Conservation (phyloP, 2,797 vertebrate genomes). For the Otolemur crassicaudatus region DNA sequence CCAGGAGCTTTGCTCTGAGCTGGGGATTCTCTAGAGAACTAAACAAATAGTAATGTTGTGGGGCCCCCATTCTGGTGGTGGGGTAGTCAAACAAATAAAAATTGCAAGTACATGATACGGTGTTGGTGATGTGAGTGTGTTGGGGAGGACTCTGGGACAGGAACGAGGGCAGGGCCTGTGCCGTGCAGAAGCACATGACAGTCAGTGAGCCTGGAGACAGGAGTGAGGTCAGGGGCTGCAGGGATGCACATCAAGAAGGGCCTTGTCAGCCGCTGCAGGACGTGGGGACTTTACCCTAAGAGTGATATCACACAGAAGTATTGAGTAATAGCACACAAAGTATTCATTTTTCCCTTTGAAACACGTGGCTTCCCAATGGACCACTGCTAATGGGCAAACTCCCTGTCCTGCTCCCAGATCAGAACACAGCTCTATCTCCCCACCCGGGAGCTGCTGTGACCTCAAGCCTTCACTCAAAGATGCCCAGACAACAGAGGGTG, state of each 20-base stretch:
- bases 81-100: not conserved
- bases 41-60: not conserved
- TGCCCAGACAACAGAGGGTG: not conserved
- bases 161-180: fast-evolving
- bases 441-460: not conserved
- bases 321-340: not conserved
- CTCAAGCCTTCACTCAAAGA: not conserved
- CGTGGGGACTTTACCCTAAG: not conserved
- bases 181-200: fast-evolving
- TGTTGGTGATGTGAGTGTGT: fast-evolving
- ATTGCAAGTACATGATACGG: fast-evolving
- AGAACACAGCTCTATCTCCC: not conserved
- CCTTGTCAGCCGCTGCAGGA: not conserved
- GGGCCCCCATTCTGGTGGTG: not conserved
- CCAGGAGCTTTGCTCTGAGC: not conserved
- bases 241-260: fast-evolving
- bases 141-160: no score
- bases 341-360: not conserved
- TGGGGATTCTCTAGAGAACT: not conserved
- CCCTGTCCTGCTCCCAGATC: not conserved
- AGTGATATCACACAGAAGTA: not conserved
- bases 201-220: not conserved
- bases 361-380: not conserved
- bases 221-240: not conserved
- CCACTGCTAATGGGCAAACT: not conserved